Base-by-base conservation (phyloP, 2,888 invertebrate genomes). In the Zygothrica quintamaculata region DNA sequence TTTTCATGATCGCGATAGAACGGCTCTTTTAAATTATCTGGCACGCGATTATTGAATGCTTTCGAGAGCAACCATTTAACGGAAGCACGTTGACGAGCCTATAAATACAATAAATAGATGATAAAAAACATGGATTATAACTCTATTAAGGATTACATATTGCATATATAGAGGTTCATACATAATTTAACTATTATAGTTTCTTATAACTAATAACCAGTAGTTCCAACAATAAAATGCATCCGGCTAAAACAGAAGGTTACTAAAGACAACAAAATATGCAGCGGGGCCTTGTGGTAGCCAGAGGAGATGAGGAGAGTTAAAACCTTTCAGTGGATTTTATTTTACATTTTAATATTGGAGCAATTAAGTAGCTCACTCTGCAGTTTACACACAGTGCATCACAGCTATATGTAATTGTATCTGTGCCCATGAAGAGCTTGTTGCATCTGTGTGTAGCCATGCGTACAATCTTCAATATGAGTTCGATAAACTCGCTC, bases 1-100 rank as follows among this genome's bases (percentile, higher is more conserved):
- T 97, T 98, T 94, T 98, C 97, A 92, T 97, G 96, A 92, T 98
- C 98, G 90, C 96, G 94, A 92, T 98, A 98, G 92, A 98, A 98
- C 65, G 98, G 98, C 91, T 98, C 98, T 90, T 94, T 94, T 75
- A 98, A 93, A 92, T 98, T 97, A 90, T 96, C 95, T 84, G 98
- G 98, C 91, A 95, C 96, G 92, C 95, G 94, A 93, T 97, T 97
- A 93, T 98, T 97, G 93, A 96, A 98, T 73, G 98, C 97, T 93
- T 98, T 98, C 87, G 97, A 96, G 80, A 98, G 93, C 88, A 99
- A 94, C 98, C 98, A 99, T 93, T 97, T 96, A 89, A 98, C 95
- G 88, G 98, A 97, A 89, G 98, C 97, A 92, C 96, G 94, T 92
- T 98, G 97, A 93, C 98, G 97, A 88, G 98, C 98, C 98, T 98